Base-by-base conservation (phyloP, 2,888 invertebrate genomes). In the Petrophora chlorosata region DNA sequence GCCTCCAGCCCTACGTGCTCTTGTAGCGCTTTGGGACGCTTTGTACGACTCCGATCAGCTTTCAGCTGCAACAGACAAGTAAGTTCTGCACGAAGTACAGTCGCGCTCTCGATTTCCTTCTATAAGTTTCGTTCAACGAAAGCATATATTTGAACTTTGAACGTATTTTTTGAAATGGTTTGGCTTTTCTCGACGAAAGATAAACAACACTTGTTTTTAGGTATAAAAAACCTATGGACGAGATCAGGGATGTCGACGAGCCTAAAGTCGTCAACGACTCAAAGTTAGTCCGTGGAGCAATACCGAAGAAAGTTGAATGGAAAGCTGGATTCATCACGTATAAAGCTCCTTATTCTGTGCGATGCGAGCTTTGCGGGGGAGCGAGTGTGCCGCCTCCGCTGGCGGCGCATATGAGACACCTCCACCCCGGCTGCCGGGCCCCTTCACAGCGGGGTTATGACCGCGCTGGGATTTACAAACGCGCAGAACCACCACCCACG, bases 11-110 rank as follows among this genome's bases (percentile, higher is more conserved):
- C 80, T 98, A 34, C 95, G 97, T 40, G 96, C 97, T 41, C 86
- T 98, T 5, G 97, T 98, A 0, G 94, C 94, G 44, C 87, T 98
- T 17, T 98, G 98, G 98, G 97, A 98, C 70, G 95, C 97, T 42
- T 90, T 98, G 12, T 94, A 94, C 32, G 88, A 87, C 8, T 77
- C 86, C 0, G 82, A 86, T 12, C 82, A 86, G 57, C 74, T 89
- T 0, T 68, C 72, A 2, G 67, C 73, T 0, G 83, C 85, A 2
- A 85, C 85, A 8, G 87, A 86, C 42, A 86, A 82, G 89, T 89
- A 61, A 56, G n/a, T n/a, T n/a, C n/a, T n/a, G n/a, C n/a, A n/a
- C n/a, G n/a, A n/a, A n/a, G n/a, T n/a, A n/a, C n/a, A n/a, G n/a
- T n/a, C n/a, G n/a, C n/a, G n/a, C n/a, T n/a, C n/a, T n/a, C n/a